Evolutionary conservation across 2,888 invertebrate species (phyloP).

Genomic region (Polyommatus icarus): DNA sequence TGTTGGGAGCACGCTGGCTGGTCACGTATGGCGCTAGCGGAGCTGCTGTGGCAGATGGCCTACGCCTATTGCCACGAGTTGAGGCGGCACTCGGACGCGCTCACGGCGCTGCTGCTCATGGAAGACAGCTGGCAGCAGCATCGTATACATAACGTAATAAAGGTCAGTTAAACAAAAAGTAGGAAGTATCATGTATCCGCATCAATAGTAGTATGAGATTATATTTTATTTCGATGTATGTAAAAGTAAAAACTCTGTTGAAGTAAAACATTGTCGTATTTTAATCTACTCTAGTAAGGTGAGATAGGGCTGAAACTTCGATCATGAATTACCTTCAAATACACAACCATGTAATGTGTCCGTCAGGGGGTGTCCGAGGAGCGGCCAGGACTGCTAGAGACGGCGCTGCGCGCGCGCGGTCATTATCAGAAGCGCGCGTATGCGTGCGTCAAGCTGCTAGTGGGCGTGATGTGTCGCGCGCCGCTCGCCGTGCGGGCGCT

Average conservation of each 20-base stretch:
- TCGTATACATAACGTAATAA: conserved; percentile 95
- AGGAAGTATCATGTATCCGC: too few species aligned
- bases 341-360: neutral
- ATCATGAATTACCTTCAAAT: neutral
- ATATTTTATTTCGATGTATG: too few species aligned
- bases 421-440: conserved; percentile 98
- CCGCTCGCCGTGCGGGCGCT: conserved; percentile 89
- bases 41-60: conserved; percentile 93
- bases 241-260: too few species aligned
- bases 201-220: too few species aligned
- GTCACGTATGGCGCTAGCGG: conserved; percentile 92
- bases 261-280: too few species aligned
- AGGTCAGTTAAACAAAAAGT: conserved; percentile 72
- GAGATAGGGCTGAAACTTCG: neutral
- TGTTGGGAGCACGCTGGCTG: conserved; percentile 98
- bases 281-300: neutral
- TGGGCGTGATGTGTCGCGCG: conserved; percentile 93
- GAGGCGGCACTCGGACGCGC: conserved; percentile 93
- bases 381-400: conserved; percentile 95
- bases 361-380: conserved; percentile 77
- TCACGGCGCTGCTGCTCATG: conserved; percentile 91
- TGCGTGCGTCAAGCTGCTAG: conserved; percentile 97
- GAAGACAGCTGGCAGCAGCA: conserved; percentile 98
- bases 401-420: conserved; percentile 93
- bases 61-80: conserved; percentile 97